These are phyloP conservation scores for Pachymerium ferrugineum DNA, from an alignment of 2,888 invertebrate genomes.

Conservation along the genomic window DNA sequence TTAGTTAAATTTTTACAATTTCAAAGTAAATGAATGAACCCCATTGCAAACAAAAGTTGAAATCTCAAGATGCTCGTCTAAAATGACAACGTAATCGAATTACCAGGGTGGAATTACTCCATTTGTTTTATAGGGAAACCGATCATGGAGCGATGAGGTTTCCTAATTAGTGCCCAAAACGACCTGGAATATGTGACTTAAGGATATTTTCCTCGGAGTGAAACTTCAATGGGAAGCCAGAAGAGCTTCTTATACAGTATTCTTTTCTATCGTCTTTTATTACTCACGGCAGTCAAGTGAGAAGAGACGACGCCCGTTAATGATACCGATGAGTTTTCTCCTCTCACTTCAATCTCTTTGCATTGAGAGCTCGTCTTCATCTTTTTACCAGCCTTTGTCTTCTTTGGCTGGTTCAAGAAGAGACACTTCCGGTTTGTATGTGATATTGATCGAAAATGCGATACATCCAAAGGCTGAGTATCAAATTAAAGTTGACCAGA, in stretches of 20 bases:
- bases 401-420: too few relatives aligned
- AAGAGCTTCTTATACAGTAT: neutral
- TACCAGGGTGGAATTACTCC: neutral
- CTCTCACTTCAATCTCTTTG: too few relatives aligned
- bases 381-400: too few relatives aligned
- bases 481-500: too few relatives aligned
- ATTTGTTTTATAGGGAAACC: neutral
- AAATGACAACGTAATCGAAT: neutral
- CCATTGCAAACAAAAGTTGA: neutral
- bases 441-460: too few relatives aligned
- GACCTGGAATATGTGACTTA: too few relatives aligned
- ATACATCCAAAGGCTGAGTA: too few relatives aligned
- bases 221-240: neutral
- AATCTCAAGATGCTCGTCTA: neutral
- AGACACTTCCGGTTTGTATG: too few relatives aligned
- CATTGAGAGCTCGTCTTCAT: too few relatives aligned
- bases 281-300: neutral
- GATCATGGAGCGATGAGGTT: neutral
- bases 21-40: neutral
- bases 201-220: too few relatives aligned
- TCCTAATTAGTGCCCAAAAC: neutral
- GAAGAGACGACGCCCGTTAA: neutral
- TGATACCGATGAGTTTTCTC: neutral
- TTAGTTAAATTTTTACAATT: too few relatives aligned
- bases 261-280: neutral